Evolutionary conservation across 2,888 invertebrate genomes (phyloP), one percentile per base, ranked within the genome.

Genomic region (Hesperia comma): DNA sequence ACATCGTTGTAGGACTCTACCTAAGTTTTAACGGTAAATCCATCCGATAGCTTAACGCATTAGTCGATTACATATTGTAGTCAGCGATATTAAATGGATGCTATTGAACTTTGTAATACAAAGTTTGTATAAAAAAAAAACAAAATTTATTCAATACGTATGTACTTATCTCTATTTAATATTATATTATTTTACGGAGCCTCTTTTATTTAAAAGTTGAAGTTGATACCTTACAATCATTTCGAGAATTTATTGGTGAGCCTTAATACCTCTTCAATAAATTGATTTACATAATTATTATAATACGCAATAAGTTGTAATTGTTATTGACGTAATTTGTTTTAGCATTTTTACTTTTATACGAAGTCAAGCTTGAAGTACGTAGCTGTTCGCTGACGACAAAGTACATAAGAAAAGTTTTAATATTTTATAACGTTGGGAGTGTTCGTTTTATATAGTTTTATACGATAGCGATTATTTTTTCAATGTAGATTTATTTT

Each of bases 291-390:
- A 46, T 55, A n/a, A n/a, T n/a, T n/a, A n/a, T n/a, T n/a, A 43
- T 43, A 40, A 17, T 21, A 37, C 41, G 17, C 33, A 56, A 56
- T 57, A 26, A 21, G 14, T 57, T 21, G 1, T 15, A 32, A 54
- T 56, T 57, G 33, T 6, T 55, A 21, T 19, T 55, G 8, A 63
- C 19, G 40, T 63, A 49, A 49, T 62, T 46, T 62, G 61, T 67
- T 19, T 71, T 70, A 70, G 71, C 70, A 69, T 77, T 79, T 77
- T 80, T 78, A 81, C 74, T 78, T 79, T 79, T 79, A 78, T 77
- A 80, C 72, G 68, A 19, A 61, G 51, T 46, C 32, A 57, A 62
- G 33, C 33, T 61, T 61, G 70, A 57, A 54, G 58, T 64, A 64
- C 60, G 67, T 41, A 66, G 46, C 54, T 21, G 26, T 21, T 32